Evolutionary conservation across 1,140 invertebrate genomes (phyloP).

Genomic region (Steinernema feltiae): DNA sequence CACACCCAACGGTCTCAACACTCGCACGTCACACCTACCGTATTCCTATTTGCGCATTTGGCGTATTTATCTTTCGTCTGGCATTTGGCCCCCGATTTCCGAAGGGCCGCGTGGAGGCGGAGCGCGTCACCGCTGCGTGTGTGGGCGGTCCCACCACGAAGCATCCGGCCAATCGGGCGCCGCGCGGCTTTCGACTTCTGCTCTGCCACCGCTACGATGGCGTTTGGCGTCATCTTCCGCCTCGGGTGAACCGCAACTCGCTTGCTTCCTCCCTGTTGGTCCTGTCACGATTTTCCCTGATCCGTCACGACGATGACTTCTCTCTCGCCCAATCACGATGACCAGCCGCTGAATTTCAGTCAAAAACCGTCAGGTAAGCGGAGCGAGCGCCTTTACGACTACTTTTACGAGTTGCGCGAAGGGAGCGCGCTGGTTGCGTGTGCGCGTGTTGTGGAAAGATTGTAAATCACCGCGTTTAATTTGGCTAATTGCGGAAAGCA

Average conservation of each 20-base stretch:
- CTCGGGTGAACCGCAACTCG: background rate
- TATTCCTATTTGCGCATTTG: background rate
- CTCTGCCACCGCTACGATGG: constrained; percentile 14
- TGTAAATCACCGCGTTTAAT: constrained; percentile 9
- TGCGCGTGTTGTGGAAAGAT: background rate
- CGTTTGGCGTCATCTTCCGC: constrained; percentile 13
- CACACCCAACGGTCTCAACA: no score
- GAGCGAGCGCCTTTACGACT: background rate
- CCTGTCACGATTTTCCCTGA: no score
- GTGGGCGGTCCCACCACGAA: background rate
- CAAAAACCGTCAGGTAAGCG: constrained; percentile 4
- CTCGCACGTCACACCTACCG: no score
- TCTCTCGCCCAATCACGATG: background rate
- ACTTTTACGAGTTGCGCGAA: background rate
- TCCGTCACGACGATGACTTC: background rate
- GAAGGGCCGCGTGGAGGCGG: background rate
- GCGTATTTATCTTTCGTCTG: background rate
- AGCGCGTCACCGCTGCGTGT: background rate
- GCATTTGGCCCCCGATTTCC: constrained; percentile 9
- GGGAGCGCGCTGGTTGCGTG: no score
- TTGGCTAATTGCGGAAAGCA: background rate
- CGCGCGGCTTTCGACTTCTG: constrained; percentile 11
- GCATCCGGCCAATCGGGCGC: background rate
- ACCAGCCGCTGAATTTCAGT: constrained; percentile 7
- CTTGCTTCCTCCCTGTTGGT: background rate